phyloP scores from a whole-genome alignment of 2,888 invertebrate species.

The Platycheirus albimanus region DNA sequence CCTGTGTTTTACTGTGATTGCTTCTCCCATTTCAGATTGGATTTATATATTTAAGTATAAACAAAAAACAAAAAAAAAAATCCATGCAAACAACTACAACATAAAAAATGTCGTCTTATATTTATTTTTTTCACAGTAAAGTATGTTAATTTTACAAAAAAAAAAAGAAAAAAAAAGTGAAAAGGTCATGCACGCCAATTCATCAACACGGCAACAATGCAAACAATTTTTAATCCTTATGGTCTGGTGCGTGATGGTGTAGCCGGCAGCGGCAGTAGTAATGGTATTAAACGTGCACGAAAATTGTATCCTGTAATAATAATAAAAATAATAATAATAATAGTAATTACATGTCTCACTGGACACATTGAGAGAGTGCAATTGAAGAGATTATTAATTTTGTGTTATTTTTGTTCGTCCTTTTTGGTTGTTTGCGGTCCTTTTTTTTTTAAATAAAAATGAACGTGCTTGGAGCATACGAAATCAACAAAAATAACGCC shows the following conservation, averaged over 20 bases:
- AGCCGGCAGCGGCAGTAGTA: background rate
- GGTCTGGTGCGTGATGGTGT: conserved; percentile 1
- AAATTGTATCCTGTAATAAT: conserved; percentile 71
- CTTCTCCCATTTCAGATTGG: conserved; percentile 43
- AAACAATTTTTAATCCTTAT: conserved; percentile 49
- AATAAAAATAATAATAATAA: conserved; percentile 73
- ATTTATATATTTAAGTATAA: conserved; percentile 6
- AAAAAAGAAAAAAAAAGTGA: too few species aligned
- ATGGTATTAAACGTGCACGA: conserved; percentile 38
- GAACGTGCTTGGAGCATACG: conserved; percentile 12
- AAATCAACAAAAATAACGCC: conserved; percentile 30
- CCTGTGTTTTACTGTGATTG: conserved; percentile 45
- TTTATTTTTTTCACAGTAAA: conserved; percentile 1
- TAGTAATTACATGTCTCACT: conserved; percentile 70
- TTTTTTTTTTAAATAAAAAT: background rate
- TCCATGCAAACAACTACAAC: conserved; percentile 9
- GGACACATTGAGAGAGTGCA: conserved; percentile 61
- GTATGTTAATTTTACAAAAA: conserved; percentile 49
- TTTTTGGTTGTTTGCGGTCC: background rate
- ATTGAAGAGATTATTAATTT: conserved; percentile 72
- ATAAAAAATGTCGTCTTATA: conserved; percentile 4
- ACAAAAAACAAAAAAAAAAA: background rate
- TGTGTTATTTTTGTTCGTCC: conserved; percentile 8
- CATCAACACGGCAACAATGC: conserved; percentile 45
- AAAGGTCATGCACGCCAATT: conserved; percentile 36